Base-by-base conservation (phyloP, 2,113 vertebrate genomes). In the Cavia porcellus region DNA sequence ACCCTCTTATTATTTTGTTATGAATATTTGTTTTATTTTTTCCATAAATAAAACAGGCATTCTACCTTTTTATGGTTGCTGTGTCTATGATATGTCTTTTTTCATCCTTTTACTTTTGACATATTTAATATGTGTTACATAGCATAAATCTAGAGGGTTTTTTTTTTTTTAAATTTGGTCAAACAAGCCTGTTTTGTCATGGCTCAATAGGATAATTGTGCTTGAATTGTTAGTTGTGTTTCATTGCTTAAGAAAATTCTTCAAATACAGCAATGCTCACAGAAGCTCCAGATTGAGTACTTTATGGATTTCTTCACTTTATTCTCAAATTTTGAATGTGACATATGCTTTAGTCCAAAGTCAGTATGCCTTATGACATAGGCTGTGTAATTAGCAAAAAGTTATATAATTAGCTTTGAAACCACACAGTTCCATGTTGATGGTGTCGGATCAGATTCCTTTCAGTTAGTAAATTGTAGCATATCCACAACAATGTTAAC, bases 341-440 rank as follows among this genome's bases (percentile, higher is more conserved):
- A 24, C 15, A 38, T 13, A 89, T 80, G 92, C 96, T 96, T 87
- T 52, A 97, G 92, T 95, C 91, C 61, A 96, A 97, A 94, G 74
- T 91, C 96, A 98, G 0, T 83, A 86, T 95, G 12, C 61, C 89
- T 97, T 55, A 55, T 96, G 96, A 98, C 96, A 86, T 97, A 97
- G 96, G 90, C 96, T 94, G 77, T 97, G 79, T 92, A 89, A 97
- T 98, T 95, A 98, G 95, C 88, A 95, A 97, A 95, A 97, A 97
- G 87, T 95, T 95, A 89, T 92, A 81, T 81, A 96, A 97, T 98
- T 98, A 97, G 95, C 88, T 97, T 98, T 95, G 94, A 98, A 98
- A 98, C 79, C 79, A 93, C 47, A 91, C 83, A 95, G 91, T 97
- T 98, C 61, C 47, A 35, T 97, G 74, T 97, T 97, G 89, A 74